Conservation (phyloP, 2,797 vertebrate genomes). For the Pygocentrus nattereri region DNA sequence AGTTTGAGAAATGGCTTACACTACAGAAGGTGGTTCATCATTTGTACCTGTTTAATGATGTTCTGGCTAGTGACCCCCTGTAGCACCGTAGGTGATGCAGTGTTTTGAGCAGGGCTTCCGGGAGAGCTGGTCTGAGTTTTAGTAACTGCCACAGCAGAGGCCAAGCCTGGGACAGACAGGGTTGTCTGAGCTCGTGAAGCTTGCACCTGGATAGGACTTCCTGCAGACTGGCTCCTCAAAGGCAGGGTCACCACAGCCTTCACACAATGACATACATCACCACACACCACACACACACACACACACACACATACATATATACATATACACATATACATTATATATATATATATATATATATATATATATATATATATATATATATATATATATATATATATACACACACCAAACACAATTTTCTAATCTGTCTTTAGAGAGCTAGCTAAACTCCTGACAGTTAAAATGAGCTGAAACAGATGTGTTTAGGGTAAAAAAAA, state of each 20-base stretch:
- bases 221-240: slow-evolving; percentile 83
- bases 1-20: background rate
- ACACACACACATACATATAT: too few relatives aligned
- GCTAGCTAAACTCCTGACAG: background rate
- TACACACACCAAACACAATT: background rate
- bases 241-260: slow-evolving; percentile 92
- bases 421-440: background rate
- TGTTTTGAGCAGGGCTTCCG: slow-evolving; percentile 77
- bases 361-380: too few relatives aligned
- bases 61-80: slow-evolving; percentile 89
- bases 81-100: slow-evolving; percentile 80
- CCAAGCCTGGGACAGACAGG: slow-evolving; percentile 81
- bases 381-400: too few relatives aligned
- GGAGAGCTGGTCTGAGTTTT: slow-evolving; percentile 86
- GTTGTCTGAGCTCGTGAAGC: slow-evolving; percentile 73
- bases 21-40: background rate
- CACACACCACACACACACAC: too few relatives aligned
- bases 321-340: too few relatives aligned
- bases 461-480: background rate
- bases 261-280: background rate
- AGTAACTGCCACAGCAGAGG: slow-evolving; percentile 78
- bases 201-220: slow-evolving; percentile 81
- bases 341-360: too few relatives aligned
- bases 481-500: background rate
- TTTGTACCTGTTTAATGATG: slow-evolving; percentile 92